Evolutionary conservation across 1,140 invertebrate genomes (phyloP).

Genomic region (Piezodorus guildinii): DNA sequence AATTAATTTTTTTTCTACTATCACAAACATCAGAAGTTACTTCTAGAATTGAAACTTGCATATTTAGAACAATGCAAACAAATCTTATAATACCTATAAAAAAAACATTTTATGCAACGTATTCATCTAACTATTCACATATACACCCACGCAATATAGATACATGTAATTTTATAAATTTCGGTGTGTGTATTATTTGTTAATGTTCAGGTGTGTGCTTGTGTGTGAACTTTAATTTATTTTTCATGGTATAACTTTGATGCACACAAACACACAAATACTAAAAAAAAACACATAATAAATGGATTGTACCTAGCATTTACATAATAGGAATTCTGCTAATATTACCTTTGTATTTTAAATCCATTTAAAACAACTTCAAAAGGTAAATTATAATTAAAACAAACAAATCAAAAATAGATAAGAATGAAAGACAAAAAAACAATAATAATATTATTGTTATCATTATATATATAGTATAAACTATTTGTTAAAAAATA

Average conservation of each 20-base stretch:
- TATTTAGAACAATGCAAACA: background rate
- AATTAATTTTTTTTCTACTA: background rate
- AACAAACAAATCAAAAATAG: background rate
- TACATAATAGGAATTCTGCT: too few relatives aligned
- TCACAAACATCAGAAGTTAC: slow-evolving; percentile 15
- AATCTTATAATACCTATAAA: background rate
- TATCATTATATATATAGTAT: background rate
- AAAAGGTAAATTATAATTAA: background rate
- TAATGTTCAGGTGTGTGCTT: too few relatives aligned
- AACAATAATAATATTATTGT: slow-evolving; percentile 1
- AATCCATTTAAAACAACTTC: background rate
- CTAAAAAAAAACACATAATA: too few relatives aligned
- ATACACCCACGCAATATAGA: too few relatives aligned
- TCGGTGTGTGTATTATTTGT: too few relatives aligned
- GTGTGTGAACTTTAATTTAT: too few relatives aligned
- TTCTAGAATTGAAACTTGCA: background rate
- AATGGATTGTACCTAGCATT: too few relatives aligned
- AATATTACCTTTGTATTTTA: background rate
- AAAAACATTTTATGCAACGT: too few relatives aligned
- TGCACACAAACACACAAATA: too few relatives aligned
- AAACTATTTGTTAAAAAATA: background rate
- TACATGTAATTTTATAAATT: too few relatives aligned
- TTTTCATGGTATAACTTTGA: too few relatives aligned
- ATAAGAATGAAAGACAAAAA: slow-evolving; percentile 1
- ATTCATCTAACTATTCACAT: too few relatives aligned